A percentile compares a stretch with the other conserved stretches of the same genome.
Conservation (phyloP, 2,113 vertebrate genomes). For the Orientallactaga bullata region DNA sequence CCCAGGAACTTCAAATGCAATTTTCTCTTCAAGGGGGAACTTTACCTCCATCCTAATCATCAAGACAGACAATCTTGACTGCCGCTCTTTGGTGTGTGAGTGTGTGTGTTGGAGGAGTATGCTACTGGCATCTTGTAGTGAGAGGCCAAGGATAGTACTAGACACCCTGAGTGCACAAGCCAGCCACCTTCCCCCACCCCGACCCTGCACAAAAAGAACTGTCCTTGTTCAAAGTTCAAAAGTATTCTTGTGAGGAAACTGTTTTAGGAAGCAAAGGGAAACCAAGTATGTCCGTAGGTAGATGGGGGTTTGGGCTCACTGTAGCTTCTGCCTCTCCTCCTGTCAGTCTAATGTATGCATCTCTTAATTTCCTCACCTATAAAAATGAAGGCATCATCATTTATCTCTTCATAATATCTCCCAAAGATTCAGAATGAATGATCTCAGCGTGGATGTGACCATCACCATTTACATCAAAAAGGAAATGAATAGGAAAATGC, state of each 20-base stretch:
- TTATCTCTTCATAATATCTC: neutral
- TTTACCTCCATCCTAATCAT: fast-evolving
- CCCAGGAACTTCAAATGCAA: neutral
- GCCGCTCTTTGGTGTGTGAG: neutral
- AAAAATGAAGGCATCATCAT: neutral
- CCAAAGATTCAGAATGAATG: neutral
- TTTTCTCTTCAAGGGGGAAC: neutral
- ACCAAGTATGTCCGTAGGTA: fast-evolving
- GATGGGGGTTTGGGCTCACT: neutral
- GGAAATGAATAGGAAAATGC: neutral
- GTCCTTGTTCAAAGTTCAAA: neutral
- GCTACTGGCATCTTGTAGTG: neutral
- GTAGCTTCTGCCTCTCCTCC: neutral
- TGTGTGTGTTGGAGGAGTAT: neutral
- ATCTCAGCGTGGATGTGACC: neutral
- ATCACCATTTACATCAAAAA: neutral
- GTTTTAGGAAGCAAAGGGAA: neutral
- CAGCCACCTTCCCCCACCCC: too few relatives aligned
- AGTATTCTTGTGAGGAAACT: too few relatives aligned
- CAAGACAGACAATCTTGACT: neutral
- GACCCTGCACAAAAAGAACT: neutral
- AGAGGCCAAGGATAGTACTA: neutral
- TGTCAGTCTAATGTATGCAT: neutral
- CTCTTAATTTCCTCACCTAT: slow-evolving; percentile 4
- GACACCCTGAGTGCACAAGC: neutral